A percentile compares a stretch with the other conserved stretches of the same genome.
phyloP scores from a whole-genome alignment of 2,888 invertebrate species.

The Pinctada fucata region DNA sequence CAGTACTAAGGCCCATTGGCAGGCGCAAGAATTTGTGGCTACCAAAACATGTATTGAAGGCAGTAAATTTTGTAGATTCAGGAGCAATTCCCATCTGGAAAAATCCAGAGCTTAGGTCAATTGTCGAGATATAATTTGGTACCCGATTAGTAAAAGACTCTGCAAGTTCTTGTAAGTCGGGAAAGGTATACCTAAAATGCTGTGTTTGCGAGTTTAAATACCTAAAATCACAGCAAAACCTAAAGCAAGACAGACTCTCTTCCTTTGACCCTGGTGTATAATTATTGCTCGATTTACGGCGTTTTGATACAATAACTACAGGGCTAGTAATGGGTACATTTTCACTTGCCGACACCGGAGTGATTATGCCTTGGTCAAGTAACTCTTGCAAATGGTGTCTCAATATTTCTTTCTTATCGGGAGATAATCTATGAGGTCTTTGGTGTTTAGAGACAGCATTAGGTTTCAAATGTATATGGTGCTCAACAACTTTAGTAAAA shows the following conservation, averaged over 20 bases:
- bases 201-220: no score
- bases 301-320: no score
- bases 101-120: conserved; percentile 31
- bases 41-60: conserved; percentile 47
- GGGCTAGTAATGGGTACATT: conserved; percentile 40
- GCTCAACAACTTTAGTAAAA: conserved; percentile 20
- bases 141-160: conserved; percentile 21
- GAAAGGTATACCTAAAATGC: conserved; percentile 25
- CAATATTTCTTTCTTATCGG: conserved; percentile 26
- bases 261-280: conserved; percentile 35
- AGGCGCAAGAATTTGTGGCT: conserved; percentile 51
- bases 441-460: conserved; percentile 27
- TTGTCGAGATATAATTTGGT: conserved; percentile 33
- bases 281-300: no score
- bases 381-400: conserved; percentile 37
- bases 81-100: no score
- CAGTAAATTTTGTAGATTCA: conserved; percentile 42
- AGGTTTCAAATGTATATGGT: conserved; percentile 29
- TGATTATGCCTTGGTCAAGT: conserved; percentile 40
- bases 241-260: conserved; percentile 42
- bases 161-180: conserved; percentile 21
- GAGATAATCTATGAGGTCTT: conserved; percentile 24
- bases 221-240: no score
- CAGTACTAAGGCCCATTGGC: no score
- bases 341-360: conserved; percentile 34